These are phyloP conservation scores for Lepisosteus osseus DNA, from an alignment of 2,113 vertebrate genomes.

Conservation along the genomic window DNA sequence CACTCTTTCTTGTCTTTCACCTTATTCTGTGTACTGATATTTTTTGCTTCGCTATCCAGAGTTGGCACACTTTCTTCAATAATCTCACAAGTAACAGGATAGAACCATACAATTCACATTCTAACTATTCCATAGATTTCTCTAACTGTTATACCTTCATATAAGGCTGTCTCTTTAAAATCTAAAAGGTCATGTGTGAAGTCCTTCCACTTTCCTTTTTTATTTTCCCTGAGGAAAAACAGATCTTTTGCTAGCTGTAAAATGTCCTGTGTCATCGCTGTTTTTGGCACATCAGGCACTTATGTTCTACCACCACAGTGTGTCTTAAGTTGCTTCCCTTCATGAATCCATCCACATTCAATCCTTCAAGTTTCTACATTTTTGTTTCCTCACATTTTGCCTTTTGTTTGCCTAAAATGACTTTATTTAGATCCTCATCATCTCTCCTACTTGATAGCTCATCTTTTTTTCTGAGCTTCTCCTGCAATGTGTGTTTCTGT, in stretches of 20 bases:
- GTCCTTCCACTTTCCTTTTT: constrained; percentile 17
- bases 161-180: constrained; percentile 12
- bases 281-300: constrained; percentile 11
- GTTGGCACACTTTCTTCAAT: too few relatives aligned
- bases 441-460: neutral
- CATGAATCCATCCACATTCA: constrained; percentile 20
- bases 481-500: neutral
- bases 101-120: too few relatives aligned
- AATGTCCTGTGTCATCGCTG: constrained; percentile 5
- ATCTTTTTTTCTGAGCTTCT: neutral
- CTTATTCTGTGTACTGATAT: neutral
- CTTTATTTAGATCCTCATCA: constrained; percentile 4
- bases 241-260: constrained; percentile 11
- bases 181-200: constrained; percentile 13
- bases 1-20: neutral
- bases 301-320: constrained; percentile 6
- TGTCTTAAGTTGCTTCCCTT: constrained; percentile 10
- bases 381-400: neutral
- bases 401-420: neutral
- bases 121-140: too few relatives aligned
- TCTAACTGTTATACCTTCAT: too few relatives aligned
- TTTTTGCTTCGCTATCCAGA: neutral
- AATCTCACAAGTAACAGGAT: too few relatives aligned
- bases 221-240: constrained; percentile 15
- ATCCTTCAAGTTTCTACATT: constrained; percentile 1